A percentile compares a stretch with the other conserved stretches of the same genome.
These are phyloP conservation scores for Chamaea fasciata DNA, from an alignment of 2,113 vertebrate species.

Conservation along the genomic window DNA sequence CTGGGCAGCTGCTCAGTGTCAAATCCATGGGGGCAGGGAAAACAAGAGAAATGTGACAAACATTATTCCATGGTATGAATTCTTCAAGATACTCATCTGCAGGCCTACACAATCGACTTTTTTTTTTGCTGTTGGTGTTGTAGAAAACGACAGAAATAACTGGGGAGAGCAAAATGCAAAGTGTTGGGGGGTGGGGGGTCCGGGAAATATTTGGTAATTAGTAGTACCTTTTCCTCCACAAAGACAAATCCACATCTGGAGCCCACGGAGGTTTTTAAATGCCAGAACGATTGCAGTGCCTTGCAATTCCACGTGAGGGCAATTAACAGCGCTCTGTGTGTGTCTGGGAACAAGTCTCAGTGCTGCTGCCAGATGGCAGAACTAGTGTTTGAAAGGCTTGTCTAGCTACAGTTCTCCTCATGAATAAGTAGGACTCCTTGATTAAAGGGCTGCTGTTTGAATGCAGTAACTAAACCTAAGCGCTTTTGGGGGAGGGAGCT, in stretches of 20 bases:
- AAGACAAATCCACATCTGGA: not conserved
- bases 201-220: not conserved
- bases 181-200: not conserved
- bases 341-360: slow-evolving; percentile 5
- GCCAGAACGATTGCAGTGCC: slow-evolving; percentile 13
- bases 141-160: not conserved
- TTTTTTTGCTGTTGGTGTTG: not conserved
- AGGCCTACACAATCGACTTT: not conserved
- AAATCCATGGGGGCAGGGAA: not conserved
- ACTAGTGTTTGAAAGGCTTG: slow-evolving; percentile 17
- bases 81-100: not conserved
- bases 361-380: slow-evolving; percentile 32
- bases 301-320: slow-evolving; percentile 44
- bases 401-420: slow-evolving; percentile 13
- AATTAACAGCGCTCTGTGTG: not conserved
- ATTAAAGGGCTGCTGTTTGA: slow-evolving; percentile 47
- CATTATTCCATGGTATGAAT: not conserved
- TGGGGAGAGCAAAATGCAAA: not conserved
- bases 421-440: slow-evolving; percentile 46
- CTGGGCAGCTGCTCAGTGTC: not conserved
- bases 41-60: not conserved
- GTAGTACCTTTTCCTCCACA: not conserved
- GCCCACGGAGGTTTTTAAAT: not conserved
- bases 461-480: slow-evolving; percentile 4
- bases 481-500: not conserved